Evolutionary conservation across 2,113 vertebrate genomes (phyloP).

Genomic region (Otis tarda): DNA sequence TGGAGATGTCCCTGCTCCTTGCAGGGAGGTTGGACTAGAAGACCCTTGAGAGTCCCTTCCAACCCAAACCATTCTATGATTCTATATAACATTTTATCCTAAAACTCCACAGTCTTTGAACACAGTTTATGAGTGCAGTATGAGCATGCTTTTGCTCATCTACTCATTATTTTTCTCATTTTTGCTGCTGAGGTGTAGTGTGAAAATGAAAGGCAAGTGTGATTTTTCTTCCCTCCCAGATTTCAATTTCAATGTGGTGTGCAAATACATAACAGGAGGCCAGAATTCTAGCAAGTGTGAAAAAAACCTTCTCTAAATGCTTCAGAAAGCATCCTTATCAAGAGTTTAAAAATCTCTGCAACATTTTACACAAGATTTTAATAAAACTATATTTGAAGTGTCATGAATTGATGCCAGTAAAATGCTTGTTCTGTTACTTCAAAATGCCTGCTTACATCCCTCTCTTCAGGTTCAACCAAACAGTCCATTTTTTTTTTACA

Average conservation of each 20-base stretch:
- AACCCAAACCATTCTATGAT: too few species aligned
- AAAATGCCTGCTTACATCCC: not conserved
- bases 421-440: not conserved
- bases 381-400: not conserved
- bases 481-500: not conserved
- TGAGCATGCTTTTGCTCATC: not conserved
- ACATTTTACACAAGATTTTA: not conserved
- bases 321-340: not conserved
- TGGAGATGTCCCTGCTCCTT: too few species aligned
- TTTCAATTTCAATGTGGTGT: not conserved
- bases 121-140: not conserved
- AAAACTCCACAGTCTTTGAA: not conserved
- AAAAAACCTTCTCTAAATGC: not conserved
- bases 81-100: not conserved
- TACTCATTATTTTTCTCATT: not conserved
- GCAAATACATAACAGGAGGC: not conserved
- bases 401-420: not conserved
- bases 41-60: too few species aligned
- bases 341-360: not conserved
- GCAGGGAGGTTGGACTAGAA: too few species aligned
- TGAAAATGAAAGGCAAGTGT: not conserved
- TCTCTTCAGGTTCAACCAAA: not conserved
- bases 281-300: not conserved
- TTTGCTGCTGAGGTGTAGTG: not conserved
- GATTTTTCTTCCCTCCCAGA: not conserved